Conservation (phyloP, 2,797 vertebrate species). For the Coendou prehensilis region DNA sequence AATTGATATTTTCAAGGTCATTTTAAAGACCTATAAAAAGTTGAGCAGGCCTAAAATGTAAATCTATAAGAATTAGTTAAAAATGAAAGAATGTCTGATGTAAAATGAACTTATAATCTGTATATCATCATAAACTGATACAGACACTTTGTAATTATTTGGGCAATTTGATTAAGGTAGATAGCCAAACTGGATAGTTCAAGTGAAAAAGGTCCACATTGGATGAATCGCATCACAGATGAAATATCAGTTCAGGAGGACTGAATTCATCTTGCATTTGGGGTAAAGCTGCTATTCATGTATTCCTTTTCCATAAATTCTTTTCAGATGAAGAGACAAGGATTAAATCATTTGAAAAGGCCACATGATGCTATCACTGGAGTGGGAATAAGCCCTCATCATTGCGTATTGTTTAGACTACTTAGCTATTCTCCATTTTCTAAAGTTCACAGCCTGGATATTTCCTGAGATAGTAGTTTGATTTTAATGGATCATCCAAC, state of each 20-base stretch:
- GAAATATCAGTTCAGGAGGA: not conserved
- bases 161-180: not conserved
- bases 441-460: not conserved
- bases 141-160: conserved; percentile 16
- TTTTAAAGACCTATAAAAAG: not conserved
- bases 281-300: not conserved
- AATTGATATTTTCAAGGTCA: not conserved
- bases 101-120: not conserved
- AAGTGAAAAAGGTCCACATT: not conserved
- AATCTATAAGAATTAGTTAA: conserved; percentile 28
- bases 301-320: not conserved
- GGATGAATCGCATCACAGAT: not conserved
- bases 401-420: not conserved
- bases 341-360: conserved; percentile 31
- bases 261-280: not conserved
- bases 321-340: conserved; percentile 51
- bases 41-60: not conserved
- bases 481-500: conserved; percentile 44
- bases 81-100: not conserved
- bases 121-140: conserved; percentile 12
- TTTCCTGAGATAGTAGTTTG: conserved; percentile 37
- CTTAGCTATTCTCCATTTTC: conserved; percentile 18
- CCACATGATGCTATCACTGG: not conserved
- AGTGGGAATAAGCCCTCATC: conserved; percentile 1
- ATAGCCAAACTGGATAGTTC: not conserved